phyloP scores from a whole-genome alignment of 2,113 vertebrate species.

The Natator depressus region DNA sequence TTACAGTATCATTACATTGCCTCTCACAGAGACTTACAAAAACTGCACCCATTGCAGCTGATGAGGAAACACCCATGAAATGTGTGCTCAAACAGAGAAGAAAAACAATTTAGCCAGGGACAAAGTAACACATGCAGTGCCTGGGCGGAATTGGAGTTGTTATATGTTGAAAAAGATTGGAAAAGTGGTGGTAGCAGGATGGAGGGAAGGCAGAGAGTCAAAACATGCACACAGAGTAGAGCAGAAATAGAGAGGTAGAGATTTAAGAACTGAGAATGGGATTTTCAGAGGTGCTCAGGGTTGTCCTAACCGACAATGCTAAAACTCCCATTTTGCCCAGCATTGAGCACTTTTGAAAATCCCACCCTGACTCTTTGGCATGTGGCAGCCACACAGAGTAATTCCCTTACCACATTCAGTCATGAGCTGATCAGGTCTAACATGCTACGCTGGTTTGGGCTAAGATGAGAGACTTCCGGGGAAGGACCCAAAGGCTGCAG shows the following conservation, averaged over 20 bases:
- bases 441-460: neutral
- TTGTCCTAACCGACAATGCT: neutral
- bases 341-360: neutral
- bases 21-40: neutral
- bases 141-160: neutral
- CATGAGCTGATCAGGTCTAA: neutral
- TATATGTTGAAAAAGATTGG: neutral
- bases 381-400: neutral
- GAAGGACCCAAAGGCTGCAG: neutral
- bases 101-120: neutral
- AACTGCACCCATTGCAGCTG: neutral
- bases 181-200: neutral
- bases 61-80: neutral
- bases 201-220: neutral
- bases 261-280: neutral
- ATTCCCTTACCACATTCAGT: neutral
- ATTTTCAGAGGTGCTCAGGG: neutral
- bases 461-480: neutral
- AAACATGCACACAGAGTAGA: neutral
- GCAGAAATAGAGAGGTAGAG: neutral
- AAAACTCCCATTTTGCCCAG: neutral
- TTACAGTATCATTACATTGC: neutral
- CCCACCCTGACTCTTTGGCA: neutral
- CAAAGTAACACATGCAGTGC: neutral
- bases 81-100: neutral